Evolutionary conservation across 2,888 invertebrate genomes (phyloP), one percentile per base, ranked within the genome.

Genomic region (Drosophila paranaensis): DNA sequence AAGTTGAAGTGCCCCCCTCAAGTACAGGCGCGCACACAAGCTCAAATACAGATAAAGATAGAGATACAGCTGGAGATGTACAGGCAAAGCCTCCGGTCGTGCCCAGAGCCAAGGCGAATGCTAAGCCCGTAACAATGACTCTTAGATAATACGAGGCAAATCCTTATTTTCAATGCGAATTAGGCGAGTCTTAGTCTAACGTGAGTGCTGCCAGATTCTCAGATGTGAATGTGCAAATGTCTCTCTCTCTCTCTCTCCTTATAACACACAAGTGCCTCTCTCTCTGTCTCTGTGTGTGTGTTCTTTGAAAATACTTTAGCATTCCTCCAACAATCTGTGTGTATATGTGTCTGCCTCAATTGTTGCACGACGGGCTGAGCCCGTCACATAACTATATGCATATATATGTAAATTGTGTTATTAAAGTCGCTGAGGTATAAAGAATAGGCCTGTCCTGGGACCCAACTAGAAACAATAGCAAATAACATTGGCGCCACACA

Each of bases 81-180:
- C 8, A 55, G 9, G 13, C 30, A 20, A 14, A 6, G 51, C 30
- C 37, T 43, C 35, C 33, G 54, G 54, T n/a, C 42, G 48, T 42
- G 39, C 13, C 35, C 42, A 54, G 51, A 54, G 48, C 40, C 48
- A 60, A 46, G 40, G 20, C 55, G 53, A 53, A 73, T 56, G 56
- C 30, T 57, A 74, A 70, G 60, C 42, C 51, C 16, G 56, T 48
- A 69, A 63, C 60, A 64, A 64, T 65, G 58, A 58, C 25, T 64
- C 45, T 45, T 45, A 37, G 60, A 55, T 74, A 76, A 71, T 61
- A 39, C 65, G 11, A 39, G 54, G 54, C 54, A 71, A 74, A 76
- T 74, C 77, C 77, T 61, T 40, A 71, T 74, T 76, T 74, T 74
- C 77, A 77, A 62, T 74, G 77, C 74, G 77, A 76, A 65, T 76